These are phyloP conservation scores for Mimachlamys varia DNA, from an alignment of 2,888 invertebrate genomes.

Conservation along the genomic window DNA sequence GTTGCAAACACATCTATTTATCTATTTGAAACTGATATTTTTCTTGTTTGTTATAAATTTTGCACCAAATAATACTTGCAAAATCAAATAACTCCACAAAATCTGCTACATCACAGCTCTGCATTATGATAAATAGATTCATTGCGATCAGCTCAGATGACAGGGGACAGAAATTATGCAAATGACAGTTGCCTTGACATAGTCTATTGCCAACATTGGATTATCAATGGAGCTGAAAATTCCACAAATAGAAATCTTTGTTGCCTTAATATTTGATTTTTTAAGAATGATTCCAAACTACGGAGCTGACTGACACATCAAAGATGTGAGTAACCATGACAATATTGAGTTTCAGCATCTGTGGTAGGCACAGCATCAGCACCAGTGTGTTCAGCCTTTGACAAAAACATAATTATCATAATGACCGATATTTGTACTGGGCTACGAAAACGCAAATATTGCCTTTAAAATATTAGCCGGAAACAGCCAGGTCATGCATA, in stretches of 20 bases:
- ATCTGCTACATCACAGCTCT: neutral
- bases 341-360: constrained; percentile 14
- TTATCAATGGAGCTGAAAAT: neutral
- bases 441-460: neutral
- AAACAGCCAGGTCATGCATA: neutral
- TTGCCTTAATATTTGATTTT: neutral
- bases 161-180: constrained; percentile 17
- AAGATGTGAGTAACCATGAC: constrained; percentile 5
- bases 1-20: too few species aligned
- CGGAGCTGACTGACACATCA: neutral
- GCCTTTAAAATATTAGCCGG: neutral
- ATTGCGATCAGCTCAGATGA: constrained; percentile 5
- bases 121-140: constrained; percentile 19
- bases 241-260: neutral
- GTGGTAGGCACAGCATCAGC: neutral
- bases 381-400: neutral
- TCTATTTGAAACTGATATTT: too few species aligned
- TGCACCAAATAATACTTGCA: neutral
- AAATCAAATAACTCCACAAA: neutral
- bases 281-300: neutral
- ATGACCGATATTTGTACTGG: constrained; percentile 18
- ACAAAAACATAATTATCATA: constrained; percentile 33
- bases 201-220: neutral
- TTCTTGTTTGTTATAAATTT: too few species aligned
- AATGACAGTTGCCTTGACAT: constrained; percentile 5